Evolutionary conservation across 2,888 invertebrate genomes (phyloP).

Genomic region (Agonopterix heracliana): DNA sequence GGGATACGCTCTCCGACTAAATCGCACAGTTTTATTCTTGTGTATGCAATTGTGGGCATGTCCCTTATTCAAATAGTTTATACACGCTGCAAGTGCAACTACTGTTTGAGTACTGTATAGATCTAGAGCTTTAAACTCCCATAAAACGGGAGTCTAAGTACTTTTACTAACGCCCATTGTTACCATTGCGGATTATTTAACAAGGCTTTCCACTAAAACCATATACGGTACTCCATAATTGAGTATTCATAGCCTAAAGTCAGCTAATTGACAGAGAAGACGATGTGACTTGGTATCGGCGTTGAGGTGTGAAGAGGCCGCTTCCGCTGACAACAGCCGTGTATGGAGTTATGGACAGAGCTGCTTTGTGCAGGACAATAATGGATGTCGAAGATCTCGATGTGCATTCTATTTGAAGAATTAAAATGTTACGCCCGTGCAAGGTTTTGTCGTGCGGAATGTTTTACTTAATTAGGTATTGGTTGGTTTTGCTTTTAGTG

Average conservation of each 20-base stretch:
- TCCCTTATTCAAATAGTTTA: too few relatives aligned
- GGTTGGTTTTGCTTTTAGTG: not conserved
- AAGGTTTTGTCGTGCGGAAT: not conserved
- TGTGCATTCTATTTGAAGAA: not conserved
- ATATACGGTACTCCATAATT: conserved; percentile 35
- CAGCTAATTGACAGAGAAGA: conserved; percentile 44
- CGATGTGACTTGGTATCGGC: conserved; percentile 21
- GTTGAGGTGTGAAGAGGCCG: conserved; percentile 23
- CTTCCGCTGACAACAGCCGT: conserved; percentile 12
- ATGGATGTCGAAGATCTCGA: not conserved
- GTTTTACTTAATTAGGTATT: not conserved
- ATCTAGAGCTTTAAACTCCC: too few relatives aligned
- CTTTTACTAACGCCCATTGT: not conserved
- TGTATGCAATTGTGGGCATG: too few relatives aligned
- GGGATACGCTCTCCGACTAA: too few relatives aligned
- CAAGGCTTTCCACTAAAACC: conserved; percentile 30
- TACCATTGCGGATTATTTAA: conserved; percentile 27
- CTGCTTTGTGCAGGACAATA: conserved; percentile 7
- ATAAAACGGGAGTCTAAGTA: not conserved
- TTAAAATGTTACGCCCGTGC: conserved; percentile 1
- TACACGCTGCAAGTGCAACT: too few relatives aligned
- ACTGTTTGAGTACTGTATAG: too few relatives aligned
- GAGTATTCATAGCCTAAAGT: conserved; percentile 40
- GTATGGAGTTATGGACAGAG: conserved; percentile 8
- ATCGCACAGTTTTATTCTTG: too few relatives aligned